phyloP scores from a whole-genome alignment of 2,888 invertebrate genomes.

The Agonopterix heracliana region DNA sequence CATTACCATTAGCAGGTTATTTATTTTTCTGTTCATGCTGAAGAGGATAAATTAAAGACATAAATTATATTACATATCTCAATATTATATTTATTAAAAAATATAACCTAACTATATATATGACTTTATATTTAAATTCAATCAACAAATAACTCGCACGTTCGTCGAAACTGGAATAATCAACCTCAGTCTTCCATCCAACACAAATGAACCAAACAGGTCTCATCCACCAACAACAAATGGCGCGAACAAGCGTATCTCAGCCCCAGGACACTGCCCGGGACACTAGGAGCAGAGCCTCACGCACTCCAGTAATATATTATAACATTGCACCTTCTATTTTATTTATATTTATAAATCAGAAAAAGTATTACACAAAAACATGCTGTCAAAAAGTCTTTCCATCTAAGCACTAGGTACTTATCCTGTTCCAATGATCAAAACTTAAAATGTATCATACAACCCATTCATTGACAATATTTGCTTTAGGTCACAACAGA shows the following conservation, averaged over 20 bases:
- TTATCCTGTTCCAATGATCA: conserved; percentile 23
- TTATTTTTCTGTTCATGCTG: background rate
- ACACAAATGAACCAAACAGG: conserved; percentile 58
- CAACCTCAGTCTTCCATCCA: conserved; percentile 72
- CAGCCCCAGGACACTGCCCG: conserved; percentile 1
- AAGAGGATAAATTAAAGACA: conserved; percentile 37
- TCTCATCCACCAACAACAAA: conserved; percentile 39
- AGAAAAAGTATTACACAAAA: conserved; percentile 56
- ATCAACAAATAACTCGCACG: conserved; percentile 75
- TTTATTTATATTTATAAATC: conserved; percentile 44
- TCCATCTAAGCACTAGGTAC: conserved; percentile 26
- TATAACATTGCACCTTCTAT: conserved; percentile 69
- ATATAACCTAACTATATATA: conserved; percentile 77
- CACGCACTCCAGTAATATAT: conserved; percentile 35
- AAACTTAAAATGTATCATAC: conserved; percentile 32
- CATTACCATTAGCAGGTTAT: too few relatives aligned
- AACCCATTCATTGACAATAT: conserved; percentile 38
- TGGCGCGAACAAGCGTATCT: conserved; percentile 46
- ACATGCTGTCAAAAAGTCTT: conserved; percentile 51
- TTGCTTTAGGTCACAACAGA: conserved; percentile 23
- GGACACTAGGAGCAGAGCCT: background rate
- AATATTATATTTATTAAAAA: conserved; percentile 77
- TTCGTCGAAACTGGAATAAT: conserved; percentile 72
- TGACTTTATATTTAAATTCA: conserved; percentile 75
- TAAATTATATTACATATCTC: conserved; percentile 69